Base-by-base conservation (phyloP, 2,113 vertebrate genomes). In the Paralichthys olivaceus region DNA sequence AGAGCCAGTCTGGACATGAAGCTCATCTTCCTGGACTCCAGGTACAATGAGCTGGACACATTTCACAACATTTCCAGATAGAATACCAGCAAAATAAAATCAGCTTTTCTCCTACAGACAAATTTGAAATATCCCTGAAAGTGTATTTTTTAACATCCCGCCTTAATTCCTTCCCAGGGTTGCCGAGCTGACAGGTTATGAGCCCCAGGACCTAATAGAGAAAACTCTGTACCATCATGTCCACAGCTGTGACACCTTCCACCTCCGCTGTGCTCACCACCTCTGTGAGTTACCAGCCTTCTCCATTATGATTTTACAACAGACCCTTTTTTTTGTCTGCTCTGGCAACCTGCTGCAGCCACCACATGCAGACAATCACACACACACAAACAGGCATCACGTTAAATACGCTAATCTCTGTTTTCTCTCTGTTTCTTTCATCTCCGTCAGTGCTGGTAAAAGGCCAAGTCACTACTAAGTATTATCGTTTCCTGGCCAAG, bases 211-310 rank as follows among this genome's bases (percentile, higher is more conserved):
- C 92, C 89, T 99, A 89, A 99, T 99, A 43, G 98, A 99, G 95
- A 99, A 99, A 95, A 99, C 98, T 0, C 93, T 99, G 76, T 99
- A 99, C 88, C 97, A 99, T 83, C 98, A 99, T 19, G 98, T 99
- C 64, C 98, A 99, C 17, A 95, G 97, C 93, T 99, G 98, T 62
- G 98, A 99, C 91, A 98, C 96, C 78, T 99, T 99, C 89, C 98
- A 99, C 89, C 94, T 99, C 80, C 97, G 98, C 78, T 99, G 97
- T 5, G 98, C 98, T 0, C 98, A 99, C 84, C 98, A 99, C 85
- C 91, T 99, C 90, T 84, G 98, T 99, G 96, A 99, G 97, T 90
- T 66, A 71, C 20, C 49, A 53, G 7, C 49, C 49, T n/a, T 8
- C 45, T 8, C 45, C 45, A 8, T 49, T 19, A 40, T 40, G 11